Evolutionary conservation across 1,140 invertebrate genomes (phyloP), one percentile per base, ranked within the genome.

Genomic region (Drosophila busckii): DNA sequence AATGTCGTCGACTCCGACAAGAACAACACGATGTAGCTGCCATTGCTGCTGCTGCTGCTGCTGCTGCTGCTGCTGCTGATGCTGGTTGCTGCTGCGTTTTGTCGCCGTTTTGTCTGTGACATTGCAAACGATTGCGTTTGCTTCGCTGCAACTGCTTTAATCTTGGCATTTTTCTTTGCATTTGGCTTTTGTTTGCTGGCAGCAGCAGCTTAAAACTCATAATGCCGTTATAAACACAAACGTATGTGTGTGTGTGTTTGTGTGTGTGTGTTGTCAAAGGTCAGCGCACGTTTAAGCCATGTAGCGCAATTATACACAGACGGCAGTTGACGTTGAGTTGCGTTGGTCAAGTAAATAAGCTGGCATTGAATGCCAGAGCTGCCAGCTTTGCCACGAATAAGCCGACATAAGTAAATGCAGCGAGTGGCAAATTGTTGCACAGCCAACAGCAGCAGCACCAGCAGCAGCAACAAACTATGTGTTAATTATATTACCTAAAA

Each of bases 211-310:
- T 73, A 82, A 82, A 70, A 82, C 75, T 83, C 75, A 82, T 83
- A 82, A 82, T 82, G 70, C 75, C 75, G 75, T 82, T 82, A 82
- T 62, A 82, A 80, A 65, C 70, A 75, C 60, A 69, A 69, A 53
- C 59, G 54, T 49, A 40, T 61, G 44, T 67, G 19, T 59, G 26
- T 54, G 22, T 58, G 13, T 65, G 29, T 45, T 25, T 38, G 10
- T 26, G n/a, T 52, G 29, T 44, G 20, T 26, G 2, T 49, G 20
- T 80, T 82, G 75, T 70, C 75, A 82, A 73, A 82, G 75, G 75
- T 82, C 75, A 82, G 75, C 75, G 75, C 69, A 66, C 75, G 75
- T 73, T 82, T 75, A 82, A 82, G 75, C 75, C 75, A 82, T 82
- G 75, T 65, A 82, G 67, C 49, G 75, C 69, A 82, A 82, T 82